Evolutionary conservation across 2,888 invertebrate genomes (phyloP), one percentile per base, ranked within the genome.

Genomic region (Uropetala carovei): DNA sequence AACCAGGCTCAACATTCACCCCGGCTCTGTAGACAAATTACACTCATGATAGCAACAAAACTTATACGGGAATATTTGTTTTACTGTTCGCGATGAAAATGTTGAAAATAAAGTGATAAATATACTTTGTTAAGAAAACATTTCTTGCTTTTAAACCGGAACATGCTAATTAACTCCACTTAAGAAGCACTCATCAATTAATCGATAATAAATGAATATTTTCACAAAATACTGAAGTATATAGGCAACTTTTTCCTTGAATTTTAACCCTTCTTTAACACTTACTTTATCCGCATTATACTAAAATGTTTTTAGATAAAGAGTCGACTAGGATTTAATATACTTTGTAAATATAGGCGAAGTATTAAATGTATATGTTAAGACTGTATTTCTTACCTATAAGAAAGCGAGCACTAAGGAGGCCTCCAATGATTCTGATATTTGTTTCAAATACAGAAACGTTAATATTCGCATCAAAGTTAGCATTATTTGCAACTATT

Each of bases 361-460:
- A 11, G 68, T 57, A 92, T 57, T 16, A 11, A n/a, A 7, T 10
- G 30, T n/a, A 85, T 18, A n/a, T n/a, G n/a, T 57, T 64, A 59
- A 22, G 30, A 22, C 30, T 60, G n/a, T n/a, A 60, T 81, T 57
- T 56, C 96, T 96, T 94, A 97, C 97, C 96, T 97, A 94, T 97
- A 97, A 86, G 98, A 98, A 84, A 99, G 95, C 93, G 99, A 11
- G 99, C 99, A 95, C 99, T 99, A 0, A 99, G 95, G 8, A 99
- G 95, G 0, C 99, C 99, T 18, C 99, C 99, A 92, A 99, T 98
- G 92, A 99, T 99, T 94, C 99, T 96, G 93, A 99, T 99, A 95
- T 99, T 99, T 0, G 99, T 99, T 95, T 99, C 99, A 96, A 99
- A 99, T 0, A 99, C 99, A 2, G 99, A 99, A 0, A 99, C 99